Conservation (phyloP, 1,140 invertebrate genomes). For the Penaeus chinensis region DNA sequence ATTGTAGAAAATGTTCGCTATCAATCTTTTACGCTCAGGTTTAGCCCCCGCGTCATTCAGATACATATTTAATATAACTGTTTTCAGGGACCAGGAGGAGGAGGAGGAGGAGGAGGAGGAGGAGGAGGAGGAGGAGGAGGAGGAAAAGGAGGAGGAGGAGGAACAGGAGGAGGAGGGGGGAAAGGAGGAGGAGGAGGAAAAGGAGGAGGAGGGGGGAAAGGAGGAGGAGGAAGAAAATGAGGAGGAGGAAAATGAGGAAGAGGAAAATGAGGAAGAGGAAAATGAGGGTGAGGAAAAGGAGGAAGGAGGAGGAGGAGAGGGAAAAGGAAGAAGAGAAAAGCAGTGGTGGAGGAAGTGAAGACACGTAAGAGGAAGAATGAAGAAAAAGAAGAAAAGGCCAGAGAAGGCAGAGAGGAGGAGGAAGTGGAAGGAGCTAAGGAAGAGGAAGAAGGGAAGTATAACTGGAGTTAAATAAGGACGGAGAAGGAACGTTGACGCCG, state of each 20-base stretch:
- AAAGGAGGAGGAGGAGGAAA: not conserved
- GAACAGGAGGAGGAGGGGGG: not conserved
- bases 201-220: not conserved
- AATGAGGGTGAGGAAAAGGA: not conserved
- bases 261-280: no score
- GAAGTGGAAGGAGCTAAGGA: not conserved
- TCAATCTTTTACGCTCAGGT: conserved; percentile 45
- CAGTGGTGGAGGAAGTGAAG: not conserved
- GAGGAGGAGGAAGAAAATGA: not conserved
- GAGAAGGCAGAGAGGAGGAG: not conserved
- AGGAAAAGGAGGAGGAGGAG: not conserved
- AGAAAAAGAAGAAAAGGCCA: not conserved
- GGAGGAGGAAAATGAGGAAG: not conserved
- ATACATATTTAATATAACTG: conserved; percentile 52
- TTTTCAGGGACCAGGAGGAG: conserved; percentile 11
- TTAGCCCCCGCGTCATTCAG: conserved; percentile 35
- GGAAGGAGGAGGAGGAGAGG: not conserved
- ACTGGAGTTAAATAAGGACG: not conserved
- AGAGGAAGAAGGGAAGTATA: not conserved
- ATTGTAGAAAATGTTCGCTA: conserved; percentile 45
- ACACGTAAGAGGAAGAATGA: not conserved
- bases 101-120: not conserved
- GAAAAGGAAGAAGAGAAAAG: not conserved
- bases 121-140: not conserved
- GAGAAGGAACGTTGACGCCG: not conserved